Conservation (phyloP, 2,113 vertebrate species). For the Heterotis niloticus region DNA sequence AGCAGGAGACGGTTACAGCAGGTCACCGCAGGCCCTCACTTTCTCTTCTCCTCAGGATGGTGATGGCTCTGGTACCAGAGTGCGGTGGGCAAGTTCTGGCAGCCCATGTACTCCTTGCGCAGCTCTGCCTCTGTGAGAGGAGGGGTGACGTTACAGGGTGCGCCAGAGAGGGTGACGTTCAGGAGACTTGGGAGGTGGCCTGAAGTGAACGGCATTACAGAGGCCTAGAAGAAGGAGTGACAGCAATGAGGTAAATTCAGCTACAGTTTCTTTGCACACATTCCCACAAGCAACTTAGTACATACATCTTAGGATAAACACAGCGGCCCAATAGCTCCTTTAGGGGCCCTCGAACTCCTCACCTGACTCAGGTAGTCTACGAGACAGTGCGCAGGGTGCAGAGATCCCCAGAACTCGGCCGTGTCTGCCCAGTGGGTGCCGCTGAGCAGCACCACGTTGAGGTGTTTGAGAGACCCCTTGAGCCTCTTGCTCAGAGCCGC, state of each 20-base stretch:
- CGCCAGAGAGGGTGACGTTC: slow-evolving; percentile 67
- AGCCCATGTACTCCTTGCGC: slow-evolving; percentile 69
- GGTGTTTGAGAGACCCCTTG: slow-evolving; percentile 62
- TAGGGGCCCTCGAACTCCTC: slow-evolving; percentile 11
- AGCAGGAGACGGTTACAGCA: slow-evolving; percentile 22
- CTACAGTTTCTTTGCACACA: neutral
- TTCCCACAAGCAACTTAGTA: neutral
- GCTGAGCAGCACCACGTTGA: slow-evolving; percentile 65
- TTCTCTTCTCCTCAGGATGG: slow-evolving; percentile 31
- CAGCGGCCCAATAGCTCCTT: no score
- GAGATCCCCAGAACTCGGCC: slow-evolving; percentile 54
- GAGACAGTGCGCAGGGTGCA: slow-evolving; percentile 58
- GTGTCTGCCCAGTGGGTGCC: slow-evolving; percentile 37
- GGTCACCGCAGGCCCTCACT: slow-evolving; percentile 35
- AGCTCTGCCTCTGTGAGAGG: slow-evolving; percentile 68
- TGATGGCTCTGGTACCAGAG: slow-evolving; percentile 68
- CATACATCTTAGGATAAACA: neutral
- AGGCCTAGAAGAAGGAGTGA: slow-evolving; percentile 39
- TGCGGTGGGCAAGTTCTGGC: slow-evolving; percentile 75
- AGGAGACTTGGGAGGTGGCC: slow-evolving; percentile 54
- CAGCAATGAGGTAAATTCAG: neutral
- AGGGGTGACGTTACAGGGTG: slow-evolving; percentile 68
- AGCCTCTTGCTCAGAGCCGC: slow-evolving; percentile 65
- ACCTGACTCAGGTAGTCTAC: slow-evolving; percentile 65
- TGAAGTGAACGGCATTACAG: slow-evolving; percentile 41